Evolutionary conservation across 2,113 vertebrate species (phyloP), one percentile per base, ranked within the genome.

Genomic region (Onychostoma macrolepis): DNA sequence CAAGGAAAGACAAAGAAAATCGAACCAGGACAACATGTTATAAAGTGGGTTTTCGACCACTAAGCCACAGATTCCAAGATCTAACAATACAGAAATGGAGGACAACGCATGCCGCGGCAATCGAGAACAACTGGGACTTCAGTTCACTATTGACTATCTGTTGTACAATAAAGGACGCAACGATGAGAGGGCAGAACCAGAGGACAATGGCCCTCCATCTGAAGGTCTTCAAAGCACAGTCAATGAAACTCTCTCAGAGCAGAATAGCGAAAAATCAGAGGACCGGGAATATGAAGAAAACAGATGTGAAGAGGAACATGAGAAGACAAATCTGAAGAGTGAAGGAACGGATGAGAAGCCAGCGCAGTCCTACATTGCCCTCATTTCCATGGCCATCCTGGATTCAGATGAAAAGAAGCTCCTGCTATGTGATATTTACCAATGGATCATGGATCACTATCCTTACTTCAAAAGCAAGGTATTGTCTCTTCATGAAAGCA

Each of bases 401-500:
- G 94, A 95, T 0, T 96, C 96, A 0, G 92, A 93, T 0, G 94
- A 95, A 83, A 96, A 97, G 92, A 97, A 96, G 89, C 94, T 96
- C 74, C 90, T 96, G 89, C 93, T 97, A 4, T 96, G 95, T 8
- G 96, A 97, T 83, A 97, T 97, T 93, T 97, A 97, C 91, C 96
- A 96, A 89, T 97, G 96, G 96, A 96, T 96, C 93, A 97, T 96
- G 96, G 95, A 97, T 87, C 93, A 95, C 56, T 96, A 95, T 84
- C 95, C 96, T 2, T 96, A 96, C 92, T 96, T 96, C 92, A 96
- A 96, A 92, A 96, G 95, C 85, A 96, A 96, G 96, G 96, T 96
- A 91, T 3, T 88, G 84, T 71, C 53, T 28, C 5, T 48, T 50
- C 24, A 74, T 33, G 2, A n/a, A 30, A 85, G 83, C 50, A 43